A percentile compares a stretch with the other conserved stretches of the same genome.
Evolutionary conservation across 1,140 invertebrate genomes (phyloP).

Genomic region (Notospermus geniculatus): DNA sequence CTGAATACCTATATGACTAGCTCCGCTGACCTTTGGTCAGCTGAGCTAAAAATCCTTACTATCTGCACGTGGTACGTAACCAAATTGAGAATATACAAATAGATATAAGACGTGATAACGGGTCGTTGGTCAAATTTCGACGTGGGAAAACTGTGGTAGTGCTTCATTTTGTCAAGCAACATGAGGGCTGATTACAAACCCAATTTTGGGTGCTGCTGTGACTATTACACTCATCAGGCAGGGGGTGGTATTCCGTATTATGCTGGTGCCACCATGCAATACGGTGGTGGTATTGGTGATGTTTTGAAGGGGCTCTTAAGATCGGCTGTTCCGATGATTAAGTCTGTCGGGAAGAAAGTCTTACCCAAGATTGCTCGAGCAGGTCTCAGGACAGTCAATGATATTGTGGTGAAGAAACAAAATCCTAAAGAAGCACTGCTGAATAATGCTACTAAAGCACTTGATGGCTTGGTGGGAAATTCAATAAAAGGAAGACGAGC

Average conservation of each 20-base stretch:
- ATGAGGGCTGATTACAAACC: neutral
- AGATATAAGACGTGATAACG: neutral
- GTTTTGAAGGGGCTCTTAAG: neutral
- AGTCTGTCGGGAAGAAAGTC: slow-evolving; percentile 1
- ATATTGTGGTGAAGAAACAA: neutral
- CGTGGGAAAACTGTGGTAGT: neutral
- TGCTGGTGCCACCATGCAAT: neutral
- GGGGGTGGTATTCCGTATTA: neutral
- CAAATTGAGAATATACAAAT: slow-evolving; percentile 1
- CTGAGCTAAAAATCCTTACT: slow-evolving; percentile 1
- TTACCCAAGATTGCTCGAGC: neutral
- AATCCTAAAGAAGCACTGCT: no score
- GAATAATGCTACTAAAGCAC: no score
- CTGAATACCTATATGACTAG: no score
- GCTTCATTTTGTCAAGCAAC: neutral
- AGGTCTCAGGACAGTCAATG: neutral
- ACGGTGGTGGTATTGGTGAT: neutral
- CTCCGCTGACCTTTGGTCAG: no score
- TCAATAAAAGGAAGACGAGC: no score
- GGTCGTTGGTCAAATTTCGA: neutral
- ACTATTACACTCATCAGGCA: slow-evolving; percentile 1
- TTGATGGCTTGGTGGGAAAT: no score
- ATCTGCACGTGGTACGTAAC: neutral
- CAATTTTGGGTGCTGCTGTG: neutral
- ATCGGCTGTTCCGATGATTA: neutral